phyloP scores from a whole-genome alignment of 2,113 vertebrate genomes.

The Smithornis capensis region DNA sequence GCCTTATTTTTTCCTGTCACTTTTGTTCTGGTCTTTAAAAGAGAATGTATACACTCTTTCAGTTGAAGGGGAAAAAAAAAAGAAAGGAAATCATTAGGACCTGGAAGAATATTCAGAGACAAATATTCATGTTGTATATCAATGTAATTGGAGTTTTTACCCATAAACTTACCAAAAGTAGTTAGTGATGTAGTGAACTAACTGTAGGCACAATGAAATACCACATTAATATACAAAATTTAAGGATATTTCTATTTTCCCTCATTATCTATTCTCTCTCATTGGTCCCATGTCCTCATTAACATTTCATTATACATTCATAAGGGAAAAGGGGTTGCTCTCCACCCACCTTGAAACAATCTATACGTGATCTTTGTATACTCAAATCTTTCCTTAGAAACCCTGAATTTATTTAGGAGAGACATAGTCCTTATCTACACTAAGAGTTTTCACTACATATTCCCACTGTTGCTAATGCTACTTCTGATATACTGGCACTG shows the following conservation, averaged over 20 bases:
- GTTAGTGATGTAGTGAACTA: neutral
- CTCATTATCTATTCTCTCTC: neutral
- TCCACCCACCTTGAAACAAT: neutral
- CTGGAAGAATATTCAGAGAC: neutral
- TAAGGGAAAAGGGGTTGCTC: neutral
- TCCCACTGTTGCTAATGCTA: neutral
- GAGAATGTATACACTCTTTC: neutral
- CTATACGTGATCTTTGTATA: neutral
- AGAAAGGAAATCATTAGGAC: conserved; percentile 8
- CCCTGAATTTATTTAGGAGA: neutral
- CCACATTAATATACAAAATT: neutral
- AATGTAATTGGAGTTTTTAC: neutral
- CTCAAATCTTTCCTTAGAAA: neutral
- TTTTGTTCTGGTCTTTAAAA: conserved; percentile 44
- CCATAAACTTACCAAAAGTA: neutral
- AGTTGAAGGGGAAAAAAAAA: neutral
- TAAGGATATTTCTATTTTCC: neutral
- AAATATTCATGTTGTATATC: neutral
- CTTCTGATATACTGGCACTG: neutral
- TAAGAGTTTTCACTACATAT: neutral
- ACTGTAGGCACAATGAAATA: neutral
- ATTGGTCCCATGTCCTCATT: neutral
- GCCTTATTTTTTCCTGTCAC: conserved; percentile 32
- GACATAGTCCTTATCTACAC: neutral
- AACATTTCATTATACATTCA: neutral